Evolutionary conservation across 2,797 vertebrate species (phyloP), one percentile per base, ranked within the genome.

Genomic region (Remorina albescens): DNA sequence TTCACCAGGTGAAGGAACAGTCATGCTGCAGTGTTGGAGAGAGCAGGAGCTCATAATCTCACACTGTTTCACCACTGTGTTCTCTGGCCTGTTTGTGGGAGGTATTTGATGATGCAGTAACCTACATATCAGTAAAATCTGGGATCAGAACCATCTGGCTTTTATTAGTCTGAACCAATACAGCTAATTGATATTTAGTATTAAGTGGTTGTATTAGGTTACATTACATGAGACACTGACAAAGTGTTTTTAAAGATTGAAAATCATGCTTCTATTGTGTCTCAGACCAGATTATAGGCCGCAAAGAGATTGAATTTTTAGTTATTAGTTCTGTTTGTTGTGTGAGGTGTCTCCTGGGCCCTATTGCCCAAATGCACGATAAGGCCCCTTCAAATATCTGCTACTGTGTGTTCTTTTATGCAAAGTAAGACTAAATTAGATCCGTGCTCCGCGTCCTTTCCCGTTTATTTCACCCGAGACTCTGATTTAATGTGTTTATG

Each of bases 1-100:
- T 75, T 53, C 36, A 74, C 81, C 72, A 84, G 80, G 82, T 82
- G 87, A 60, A 51, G 60, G 46, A 72, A 80, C 23, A 72, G 61
- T 71, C 34, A 56, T 61, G 63, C 73, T 74, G 62, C 49, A 72
- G 62, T 42, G 47, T n/a, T 77, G 50, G 44, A 50, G 8, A 46
- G 54, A 63, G 47, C 61, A 26, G 76, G 32, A 21, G 39, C n/a
- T 42, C 47, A 36, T 10, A 25, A 41, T 30, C 60, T 8, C 41
- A 44, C 16, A 16, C 62, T 55, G 54, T 26, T 34, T 60, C 55
- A 71, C 49, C 16, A 25, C 62, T 37, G 58, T 63, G n/a, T n/a
- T n/a, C n/a, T n/a, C 25, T 26, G 47, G 11, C 5, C 23, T 53
- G 47, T 54, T 3, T 46, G 67, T 58, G 41, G 75, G 81, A 70